Percentiles rank a stretch among this genome's conserved stretches.
These are phyloP conservation scores for Sciurus carolinensis DNA, from an alignment of 2,797 vertebrate species.

Conservation along the genomic window DNA sequence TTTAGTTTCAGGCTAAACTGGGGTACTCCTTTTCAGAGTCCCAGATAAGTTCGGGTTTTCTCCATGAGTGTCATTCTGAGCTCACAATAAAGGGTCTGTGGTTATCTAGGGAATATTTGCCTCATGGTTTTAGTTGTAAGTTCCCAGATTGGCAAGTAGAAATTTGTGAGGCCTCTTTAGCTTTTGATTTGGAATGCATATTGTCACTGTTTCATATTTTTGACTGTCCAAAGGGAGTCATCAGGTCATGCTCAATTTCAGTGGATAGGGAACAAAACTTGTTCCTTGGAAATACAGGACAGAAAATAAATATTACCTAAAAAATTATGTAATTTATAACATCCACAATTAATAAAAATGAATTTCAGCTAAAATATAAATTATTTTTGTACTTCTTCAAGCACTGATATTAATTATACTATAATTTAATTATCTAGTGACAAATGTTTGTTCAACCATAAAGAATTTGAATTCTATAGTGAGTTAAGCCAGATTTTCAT, in stretches of 20 bases:
- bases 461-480: slow-evolving; percentile 12
- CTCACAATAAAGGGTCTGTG: not conserved
- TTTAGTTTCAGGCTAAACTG: not conserved
- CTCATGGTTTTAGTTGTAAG: not conserved
- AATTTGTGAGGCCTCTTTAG: not conserved
- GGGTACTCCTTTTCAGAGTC: not conserved
- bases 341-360: slow-evolving; percentile 47
- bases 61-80: not conserved
- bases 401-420: slow-evolving; percentile 24
- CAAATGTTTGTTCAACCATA: slow-evolving; percentile 9
- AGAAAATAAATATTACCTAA: not conserved
- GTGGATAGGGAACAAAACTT: not conserved
- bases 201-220: not conserved
- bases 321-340: not conserved
- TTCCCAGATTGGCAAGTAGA: not conserved
- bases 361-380: not conserved
- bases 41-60: not conserved
- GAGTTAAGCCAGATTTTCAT: slow-evolving; percentile 35
- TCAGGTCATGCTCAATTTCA: not conserved
- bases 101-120: not conserved
- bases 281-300: not conserved
- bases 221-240: slow-evolving; percentile 39
- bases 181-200: not conserved
- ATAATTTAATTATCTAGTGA: slow-evolving; percentile 28
- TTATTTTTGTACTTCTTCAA: slow-evolving; percentile 17